Base-by-base conservation (phyloP, 64 coral and sea anemone genomes). In the Stylophora pistillata region DNA sequence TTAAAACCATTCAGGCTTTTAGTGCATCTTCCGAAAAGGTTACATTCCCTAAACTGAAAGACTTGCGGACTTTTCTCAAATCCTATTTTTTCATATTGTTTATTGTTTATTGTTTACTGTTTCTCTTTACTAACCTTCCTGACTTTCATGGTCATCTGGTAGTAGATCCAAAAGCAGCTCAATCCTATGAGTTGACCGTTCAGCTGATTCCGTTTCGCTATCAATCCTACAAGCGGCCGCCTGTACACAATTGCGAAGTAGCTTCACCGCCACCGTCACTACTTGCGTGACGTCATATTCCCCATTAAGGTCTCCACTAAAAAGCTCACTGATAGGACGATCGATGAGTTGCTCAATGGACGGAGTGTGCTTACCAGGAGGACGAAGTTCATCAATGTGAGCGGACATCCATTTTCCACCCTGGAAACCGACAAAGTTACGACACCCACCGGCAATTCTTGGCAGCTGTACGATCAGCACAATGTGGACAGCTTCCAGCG, bases 381-480 rank as follows among this genome's bases (percentile, higher is more conserved):
- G 73, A 69, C 94, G 89, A 75, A 95, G 71, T 53, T 95, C 94
- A 30, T 95, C 94, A 28, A 95, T 85, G 83, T 95, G 90, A 15
- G 69, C 32, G 4, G 94, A 88, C 17, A 74, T 66, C 94, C 94
- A 95, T 55, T 88, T 85, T 52, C 94, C 94, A 25, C 94, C 94
- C 55, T 91, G 94, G 77, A 95, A 95, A 18, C 94, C 94, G 55
- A 95, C 94, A 86, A 91, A 95, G 79, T 88, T 91, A 1, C 61
- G 32, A 58, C 89, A 91, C 47, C 94, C 94, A 57, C 94, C 94
- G 23, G 74, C 29, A 68, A 95, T 73, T 55, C 94, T 85, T 25
- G 94, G 86, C 30, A 95, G 56, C 71, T 95, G 94, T 66, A 85
- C 59, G 54, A 95, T 71, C 52, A 95, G 57, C 9, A 88, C 85